Percentiles rank a stretch among this genome's conserved stretches.
These are phyloP conservation scores for Triops longicaudatus DNA, from an alignment of 1,140 invertebrate species.

Conservation along the genomic window DNA sequence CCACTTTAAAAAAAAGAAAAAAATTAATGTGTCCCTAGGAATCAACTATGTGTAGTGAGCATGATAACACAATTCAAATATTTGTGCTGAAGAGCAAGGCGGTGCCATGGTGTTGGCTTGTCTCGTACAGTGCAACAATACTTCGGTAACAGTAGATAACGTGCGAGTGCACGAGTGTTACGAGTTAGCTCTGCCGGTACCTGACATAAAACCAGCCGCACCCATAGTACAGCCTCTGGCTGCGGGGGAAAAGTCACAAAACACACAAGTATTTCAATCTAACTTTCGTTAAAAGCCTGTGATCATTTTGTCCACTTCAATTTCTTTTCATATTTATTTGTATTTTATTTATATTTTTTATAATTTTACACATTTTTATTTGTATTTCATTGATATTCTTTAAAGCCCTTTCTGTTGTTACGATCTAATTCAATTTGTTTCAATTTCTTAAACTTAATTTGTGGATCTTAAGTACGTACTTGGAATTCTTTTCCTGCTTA, in stretches of 20 bases:
- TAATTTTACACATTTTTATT: too few relatives aligned
- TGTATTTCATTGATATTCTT: too few relatives aligned
- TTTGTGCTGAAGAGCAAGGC: slow-evolving; percentile 17
- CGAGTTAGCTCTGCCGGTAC: slow-evolving; percentile 43
- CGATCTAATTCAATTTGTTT: too few relatives aligned
- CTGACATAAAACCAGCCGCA: slow-evolving; percentile 69
- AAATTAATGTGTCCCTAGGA: too few relatives aligned
- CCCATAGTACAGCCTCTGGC: slow-evolving; percentile 54
- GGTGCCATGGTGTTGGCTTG: slow-evolving; percentile 14
- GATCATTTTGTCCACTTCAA: too few relatives aligned
- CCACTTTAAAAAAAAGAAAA: too few relatives aligned
- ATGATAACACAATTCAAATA: background rate
- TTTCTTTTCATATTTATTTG: background rate
- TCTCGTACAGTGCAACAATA: slow-evolving; percentile 18
- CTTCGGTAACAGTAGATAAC: background rate
- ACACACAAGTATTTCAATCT: background rate
- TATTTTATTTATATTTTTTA: background rate
- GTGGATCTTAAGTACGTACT: too few relatives aligned
- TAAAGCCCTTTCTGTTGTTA: too few relatives aligned
- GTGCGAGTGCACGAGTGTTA: slow-evolving; percentile 2
- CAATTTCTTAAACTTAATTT: too few relatives aligned
- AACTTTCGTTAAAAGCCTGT: background rate
- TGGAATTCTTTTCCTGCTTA: too few relatives aligned
- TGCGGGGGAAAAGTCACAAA: slow-evolving; percentile 22
- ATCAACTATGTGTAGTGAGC: background rate